Percentiles rank a stretch among this genome's conserved stretches.
These are phyloP conservation scores for Lasioglossum calceatum DNA, from an alignment of 2,888 invertebrate species.

Conservation along the genomic window DNA sequence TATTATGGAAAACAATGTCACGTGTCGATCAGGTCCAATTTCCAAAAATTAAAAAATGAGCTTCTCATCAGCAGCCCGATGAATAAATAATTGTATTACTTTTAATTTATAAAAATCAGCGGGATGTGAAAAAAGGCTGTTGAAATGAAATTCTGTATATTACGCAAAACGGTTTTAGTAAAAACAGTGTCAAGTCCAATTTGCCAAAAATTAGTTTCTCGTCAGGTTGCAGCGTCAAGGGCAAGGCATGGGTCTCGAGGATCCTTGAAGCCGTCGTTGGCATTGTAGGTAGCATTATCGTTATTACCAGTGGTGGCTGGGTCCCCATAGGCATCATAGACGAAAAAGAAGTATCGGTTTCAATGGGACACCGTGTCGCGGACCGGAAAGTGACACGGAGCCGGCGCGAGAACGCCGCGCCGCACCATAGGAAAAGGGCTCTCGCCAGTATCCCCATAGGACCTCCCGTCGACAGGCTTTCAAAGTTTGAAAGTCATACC, in stretches of 20 bases:
- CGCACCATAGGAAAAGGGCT: conserved; percentile 61
- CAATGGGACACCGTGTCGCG: conserved; percentile 75
- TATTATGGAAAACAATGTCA: too few relatives aligned
- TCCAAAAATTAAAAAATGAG: too few relatives aligned
- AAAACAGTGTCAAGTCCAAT: not conserved
- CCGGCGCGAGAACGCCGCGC: conserved; percentile 63
- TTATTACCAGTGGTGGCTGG: conserved; percentile 58
- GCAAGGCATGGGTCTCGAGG: not conserved
- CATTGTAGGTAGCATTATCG: conserved; percentile 55
- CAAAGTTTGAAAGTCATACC: conserved; percentile 81
- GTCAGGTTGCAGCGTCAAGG: not conserved
- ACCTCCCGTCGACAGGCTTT: conserved; percentile 80
- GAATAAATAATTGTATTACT: too few relatives aligned
- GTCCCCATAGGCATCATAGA: conserved; percentile 14
- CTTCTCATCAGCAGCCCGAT: too few relatives aligned
- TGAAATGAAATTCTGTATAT: too few relatives aligned
- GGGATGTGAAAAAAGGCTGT: too few relatives aligned
- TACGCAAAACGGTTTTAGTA: too few relatives aligned
- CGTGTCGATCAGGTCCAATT: too few relatives aligned
- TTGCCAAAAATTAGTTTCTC: not conserved
- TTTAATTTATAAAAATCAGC: too few relatives aligned
- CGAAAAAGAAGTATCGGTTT: conserved; percentile 78
- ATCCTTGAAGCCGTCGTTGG: conserved; percentile 5
- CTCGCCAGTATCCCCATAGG: conserved; percentile 66
- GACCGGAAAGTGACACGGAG: conserved; percentile 72